Percentiles rank a stretch among this genome's conserved stretches.
Evolutionary conservation across 1,140 invertebrate species (phyloP).

Genomic region (Maniola jurtina): DNA sequence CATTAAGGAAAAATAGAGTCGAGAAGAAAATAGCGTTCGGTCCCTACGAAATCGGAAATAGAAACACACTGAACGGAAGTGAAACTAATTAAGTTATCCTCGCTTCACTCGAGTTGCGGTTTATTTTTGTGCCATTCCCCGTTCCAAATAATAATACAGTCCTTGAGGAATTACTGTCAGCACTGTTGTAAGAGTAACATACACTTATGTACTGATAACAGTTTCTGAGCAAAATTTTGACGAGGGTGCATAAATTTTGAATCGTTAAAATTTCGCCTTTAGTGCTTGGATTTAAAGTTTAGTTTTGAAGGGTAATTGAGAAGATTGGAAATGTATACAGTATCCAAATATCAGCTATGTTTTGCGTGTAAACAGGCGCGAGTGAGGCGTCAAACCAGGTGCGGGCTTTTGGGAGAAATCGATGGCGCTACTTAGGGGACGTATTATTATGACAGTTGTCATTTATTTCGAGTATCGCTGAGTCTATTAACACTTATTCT

Average conservation of each 20-base stretch:
- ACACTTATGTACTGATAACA: constrained; percentile 67
- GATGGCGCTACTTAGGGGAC: constrained; percentile 59
- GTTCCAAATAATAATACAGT: constrained; percentile 66
- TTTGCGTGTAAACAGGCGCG: constrained; percentile 71
- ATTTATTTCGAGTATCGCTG: constrained; percentile 56
- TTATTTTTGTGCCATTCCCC: constrained; percentile 67
- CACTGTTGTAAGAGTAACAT: constrained; percentile 58
- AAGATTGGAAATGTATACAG: constrained; percentile 47
- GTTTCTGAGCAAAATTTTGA: constrained; percentile 60
- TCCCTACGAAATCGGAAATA: constrained; percentile 73
- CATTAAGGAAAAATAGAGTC: constrained; percentile 71
- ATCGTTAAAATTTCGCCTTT: constrained; percentile 41
- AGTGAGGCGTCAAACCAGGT: constrained; percentile 74
- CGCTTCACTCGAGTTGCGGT: constrained; percentile 61
- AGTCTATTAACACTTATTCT: constrained; percentile 46
- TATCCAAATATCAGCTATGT: constrained; percentile 71
- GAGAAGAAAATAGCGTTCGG: constrained; percentile 60
- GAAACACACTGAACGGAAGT: constrained; percentile 75
- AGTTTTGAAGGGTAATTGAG: constrained; percentile 31
- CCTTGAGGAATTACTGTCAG: constrained; percentile 68
- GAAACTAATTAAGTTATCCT: constrained; percentile 77
- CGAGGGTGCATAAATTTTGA: constrained; percentile 44
- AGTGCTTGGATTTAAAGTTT: constrained; percentile 31
- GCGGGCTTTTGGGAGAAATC: constrained; percentile 68
- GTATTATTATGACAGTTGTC: constrained; percentile 72